phyloP scores from a whole-genome alignment of 2,888 invertebrate genomes.

The Trachelus stipa region DNA sequence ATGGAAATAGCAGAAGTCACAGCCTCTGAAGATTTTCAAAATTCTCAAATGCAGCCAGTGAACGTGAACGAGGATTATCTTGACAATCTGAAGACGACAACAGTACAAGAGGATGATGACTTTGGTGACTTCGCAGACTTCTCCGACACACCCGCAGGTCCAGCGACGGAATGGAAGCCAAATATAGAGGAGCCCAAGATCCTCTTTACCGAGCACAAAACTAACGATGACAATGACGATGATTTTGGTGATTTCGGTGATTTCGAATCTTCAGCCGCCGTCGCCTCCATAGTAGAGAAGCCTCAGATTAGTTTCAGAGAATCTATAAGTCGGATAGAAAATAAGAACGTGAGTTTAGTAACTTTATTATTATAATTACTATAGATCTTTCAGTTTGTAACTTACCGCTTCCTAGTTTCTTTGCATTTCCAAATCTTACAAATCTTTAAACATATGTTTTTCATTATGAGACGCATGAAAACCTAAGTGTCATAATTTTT shows the following conservation, averaged over 20 bases:
- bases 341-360: constrained; percentile 57
- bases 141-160: constrained; percentile 36
- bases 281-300: constrained; percentile 40
- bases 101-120: constrained; percentile 53
- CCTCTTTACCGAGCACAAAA: neutral
- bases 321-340: constrained; percentile 58
- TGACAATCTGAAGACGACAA: constrained; percentile 9
- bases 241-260: constrained; percentile 70
- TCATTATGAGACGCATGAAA: neutral
- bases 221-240: constrained; percentile 53
- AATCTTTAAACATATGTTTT: neutral
- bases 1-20: neutral
- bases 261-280: constrained; percentile 65
- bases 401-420: neutral
- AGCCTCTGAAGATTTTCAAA: constrained; percentile 3
- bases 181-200: constrained; percentile 39
- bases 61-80: constrained; percentile 13
- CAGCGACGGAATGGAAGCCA: constrained; percentile 31
- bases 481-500: neutral
- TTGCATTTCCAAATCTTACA: neutral
- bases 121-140: constrained; percentile 67
- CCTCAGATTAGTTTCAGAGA: constrained; percentile 52
- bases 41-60: neutral
- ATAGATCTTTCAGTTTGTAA: neutral
- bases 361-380: constrained; percentile 4